Evolutionary conservation across 2,888 invertebrate species (phyloP), one percentile per base, ranked within the genome.

Genomic region (Lithophane semibrunnea): DNA sequence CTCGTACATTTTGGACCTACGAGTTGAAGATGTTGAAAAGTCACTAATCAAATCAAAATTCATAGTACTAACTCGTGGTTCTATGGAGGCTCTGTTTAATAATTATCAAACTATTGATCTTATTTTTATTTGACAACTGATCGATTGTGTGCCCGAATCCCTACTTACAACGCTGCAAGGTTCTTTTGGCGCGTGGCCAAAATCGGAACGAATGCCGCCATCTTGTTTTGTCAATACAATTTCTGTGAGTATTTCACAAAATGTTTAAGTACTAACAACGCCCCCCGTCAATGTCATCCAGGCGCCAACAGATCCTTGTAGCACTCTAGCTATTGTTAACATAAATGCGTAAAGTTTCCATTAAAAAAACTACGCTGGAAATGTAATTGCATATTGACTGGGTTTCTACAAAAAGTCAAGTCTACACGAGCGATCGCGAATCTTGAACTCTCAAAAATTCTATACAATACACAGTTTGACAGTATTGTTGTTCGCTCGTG

Each of bases 1-100:
- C n/a, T 77, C 64, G 37, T 82, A 76, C 13, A 68, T 68, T 68
- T 82, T 37, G 21, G 24, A 58, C 82, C 13, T 24, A 64, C 18
- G 10, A 58, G 37, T 69, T 60, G 21, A 82, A 29, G n/a, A 73
- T 65, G 63, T 67, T 60, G 16, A 64, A 63, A 29, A 61, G 9
- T 42, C 42, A 60, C 24, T 70, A 9, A 16, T 37, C 37, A n/a
- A n/a, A n/a, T n/a, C n/a, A n/a, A n/a, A n/a, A n/a, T n/a, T 49
- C 12, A 4, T 29, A 13, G 10, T 24, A 52, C 9, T 18, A 9
- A 16, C 24, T n/a, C 3, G n/a, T 44, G 12, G 49, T 65, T 18
- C 37, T 61, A 65, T 56, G 52, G 54, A 64, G 61, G 60, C 29
- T 52, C 24, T 75, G 18, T 44, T 37, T n/a, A n/a, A 10, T 54